Percentiles rank a stretch among this genome's conserved stretches.
phyloP scores from a whole-genome alignment of 2,797 vertebrate genomes.

The Melanotaenia parkinsoni region DNA sequence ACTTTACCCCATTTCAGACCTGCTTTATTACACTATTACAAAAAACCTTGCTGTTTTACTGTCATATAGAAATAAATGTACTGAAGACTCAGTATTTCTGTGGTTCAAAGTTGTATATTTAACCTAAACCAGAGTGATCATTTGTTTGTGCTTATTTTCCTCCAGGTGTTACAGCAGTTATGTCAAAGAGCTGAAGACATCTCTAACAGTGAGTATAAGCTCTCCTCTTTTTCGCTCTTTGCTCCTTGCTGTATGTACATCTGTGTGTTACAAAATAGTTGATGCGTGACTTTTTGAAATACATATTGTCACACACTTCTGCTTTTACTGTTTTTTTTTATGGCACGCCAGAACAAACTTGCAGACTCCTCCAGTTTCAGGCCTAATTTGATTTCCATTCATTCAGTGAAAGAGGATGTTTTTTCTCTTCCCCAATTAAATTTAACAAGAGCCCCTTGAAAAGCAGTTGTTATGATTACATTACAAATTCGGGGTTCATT shows the following conservation, averaged over 20 bases:
- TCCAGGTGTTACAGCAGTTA: constrained; percentile 85
- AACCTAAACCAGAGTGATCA: constrained; percentile 36
- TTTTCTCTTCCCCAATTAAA: constrained; percentile 78
- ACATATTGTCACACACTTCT: constrained; percentile 57
- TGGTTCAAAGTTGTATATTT: constrained; percentile 53
- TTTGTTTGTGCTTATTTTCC: constrained; percentile 58
- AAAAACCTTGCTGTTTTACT: constrained; percentile 31
- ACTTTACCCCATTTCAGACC: constrained; percentile 26
- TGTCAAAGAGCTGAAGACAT: constrained; percentile 86
- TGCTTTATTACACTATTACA: constrained; percentile 14
- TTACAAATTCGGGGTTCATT: constrained; percentile 83
- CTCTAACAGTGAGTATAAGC: constrained; percentile 80
- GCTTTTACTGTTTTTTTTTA: constrained; percentile 39
- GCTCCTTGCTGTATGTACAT: constrained; percentile 19
- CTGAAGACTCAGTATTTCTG: constrained; percentile 25
- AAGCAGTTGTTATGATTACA: constrained; percentile 84
- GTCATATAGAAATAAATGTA: constrained; percentile 32
- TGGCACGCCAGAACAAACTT: constrained; percentile 61
- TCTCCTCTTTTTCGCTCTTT: constrained; percentile 11
- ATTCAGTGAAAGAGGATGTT: constrained; percentile 74
- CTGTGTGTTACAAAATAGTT: constrained; percentile 36
- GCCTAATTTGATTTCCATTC: constrained; percentile 82
- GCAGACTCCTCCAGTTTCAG: constrained; percentile 74
- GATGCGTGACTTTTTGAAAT: constrained; percentile 49
- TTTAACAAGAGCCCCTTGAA: constrained; percentile 83